phyloP scores from a whole-genome alignment of 2,797 vertebrate species.

The Avahi laniger region DNA sequence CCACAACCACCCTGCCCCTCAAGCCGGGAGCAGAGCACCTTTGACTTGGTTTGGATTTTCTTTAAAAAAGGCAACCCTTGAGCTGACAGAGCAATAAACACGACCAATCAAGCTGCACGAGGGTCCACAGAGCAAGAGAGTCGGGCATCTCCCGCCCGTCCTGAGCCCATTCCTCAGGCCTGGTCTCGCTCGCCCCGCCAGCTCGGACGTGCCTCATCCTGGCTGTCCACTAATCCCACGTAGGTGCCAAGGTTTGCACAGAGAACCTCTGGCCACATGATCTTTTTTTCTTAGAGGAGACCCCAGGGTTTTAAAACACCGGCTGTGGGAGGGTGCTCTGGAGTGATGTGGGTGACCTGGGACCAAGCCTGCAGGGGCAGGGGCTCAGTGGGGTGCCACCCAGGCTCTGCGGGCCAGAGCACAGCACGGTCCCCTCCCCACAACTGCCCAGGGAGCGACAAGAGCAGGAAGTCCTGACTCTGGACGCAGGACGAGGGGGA shows the following conservation, averaged over 20 bases:
- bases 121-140: no score
- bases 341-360: not conserved
- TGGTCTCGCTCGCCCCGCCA: not conserved
- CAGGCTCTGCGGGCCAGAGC: not conserved
- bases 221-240: no score
- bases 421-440: no score
- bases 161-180: not conserved
- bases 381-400: not conserved
- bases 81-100: not conserved
- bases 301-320: not conserved
- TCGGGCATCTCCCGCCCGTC: not conserved
- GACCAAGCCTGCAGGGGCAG: not conserved
- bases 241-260: no score
- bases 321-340: rapidly evolving
- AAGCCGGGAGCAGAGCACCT: not conserved
- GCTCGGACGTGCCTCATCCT: not conserved
- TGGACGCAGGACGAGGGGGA: no score
- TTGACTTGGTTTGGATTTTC: rapidly evolving
- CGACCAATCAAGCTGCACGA: no score
- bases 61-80: not conserved
- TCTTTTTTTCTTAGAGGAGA: not conserved
- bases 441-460: rapidly evolving
- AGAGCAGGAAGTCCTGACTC: no score
- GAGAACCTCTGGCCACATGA: not conserved
- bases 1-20: not conserved